These are phyloP conservation scores for Hafferia zeledoni DNA, from an alignment of 2,797 vertebrate species.

Conservation along the genomic window DNA sequence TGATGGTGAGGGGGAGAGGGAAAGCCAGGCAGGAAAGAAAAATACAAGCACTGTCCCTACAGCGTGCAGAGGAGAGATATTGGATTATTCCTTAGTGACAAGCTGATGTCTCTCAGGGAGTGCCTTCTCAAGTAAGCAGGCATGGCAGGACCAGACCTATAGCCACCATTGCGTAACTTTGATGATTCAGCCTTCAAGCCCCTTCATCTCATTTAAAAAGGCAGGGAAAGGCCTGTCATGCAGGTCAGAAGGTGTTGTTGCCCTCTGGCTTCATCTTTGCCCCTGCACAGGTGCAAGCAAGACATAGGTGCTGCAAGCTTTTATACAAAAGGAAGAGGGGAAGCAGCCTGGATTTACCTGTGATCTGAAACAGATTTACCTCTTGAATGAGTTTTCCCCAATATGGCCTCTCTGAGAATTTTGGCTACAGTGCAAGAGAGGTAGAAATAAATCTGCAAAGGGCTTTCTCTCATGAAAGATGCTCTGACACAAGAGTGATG, in stretches of 20 bases:
- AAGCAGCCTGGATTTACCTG: not conserved
- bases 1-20: not conserved
- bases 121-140: not conserved
- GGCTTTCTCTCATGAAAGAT: not conserved
- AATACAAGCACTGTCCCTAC: not conserved
- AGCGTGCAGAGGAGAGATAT: not conserved
- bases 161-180: not conserved
- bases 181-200: not conserved
- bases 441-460: not conserved
- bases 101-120: not conserved
- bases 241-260: not conserved
- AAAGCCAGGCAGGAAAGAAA: not conserved
- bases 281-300: not conserved
- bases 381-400: not conserved
- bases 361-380: not conserved
- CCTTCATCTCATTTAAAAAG: not conserved
- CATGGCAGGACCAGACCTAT: not conserved
- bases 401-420: not conserved
- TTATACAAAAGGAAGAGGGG: not conserved
- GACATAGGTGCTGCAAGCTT: not conserved
- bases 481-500: not conserved
- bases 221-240: not conserved
- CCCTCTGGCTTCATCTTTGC: not conserved
- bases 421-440: not conserved
- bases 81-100: not conserved